Base-by-base conservation (phyloP, 2,888 invertebrate genomes). In the Lamellibrachia columna region DNA sequence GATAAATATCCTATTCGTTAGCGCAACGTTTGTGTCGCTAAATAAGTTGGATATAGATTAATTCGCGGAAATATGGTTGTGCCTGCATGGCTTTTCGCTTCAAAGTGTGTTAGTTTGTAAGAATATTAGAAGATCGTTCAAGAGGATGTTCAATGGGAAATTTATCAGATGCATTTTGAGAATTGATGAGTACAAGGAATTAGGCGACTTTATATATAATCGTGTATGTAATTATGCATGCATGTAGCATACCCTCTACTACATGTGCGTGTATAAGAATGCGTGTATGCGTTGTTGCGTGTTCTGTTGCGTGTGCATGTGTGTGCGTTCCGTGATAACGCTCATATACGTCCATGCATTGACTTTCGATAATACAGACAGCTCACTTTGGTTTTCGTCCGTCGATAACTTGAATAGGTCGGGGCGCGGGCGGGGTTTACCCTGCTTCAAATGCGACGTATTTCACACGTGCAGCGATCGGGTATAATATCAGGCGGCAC, bases 1-100 rank as follows among this genome's bases (percentile, higher is more conserved):
- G 75, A 75, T 22, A 75, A 75, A 75, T 75, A 75, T 75, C 75
- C 75, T 75, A n/a, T 75, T 75, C 75, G 75, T 75, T 75, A 75
- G 75, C 75, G 75, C 0, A 11, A 15, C 75, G 75, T 75, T 75
- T 75, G 75, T 75, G 22, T n/a, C 22, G n/a, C 15, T 60, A 75
- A 75, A 75, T 15, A n/a, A 75, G 75, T 22, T 75, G 75, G 75
- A 75, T 75, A 15, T 22, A 75, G 75, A 75, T 75, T 75, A 75
- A 75, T 75, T 75, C 75, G 75, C 75, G 22, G 75, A 75, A 75
- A 75, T 75, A 75, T 11, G 22, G 75, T 75, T 75, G 75, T 75
- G 15, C 15, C 75, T 22, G 1, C 40, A 40, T 40, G 40, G 40
- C 2, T 2, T 11, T 75, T 75, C n/a, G 75, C 15, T 75, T 75